Evolutionary conservation across 2,113 vertebrate genomes (phyloP), one percentile per base, ranked within the genome.

Genomic region (Corynorhinus townsendii): DNA sequence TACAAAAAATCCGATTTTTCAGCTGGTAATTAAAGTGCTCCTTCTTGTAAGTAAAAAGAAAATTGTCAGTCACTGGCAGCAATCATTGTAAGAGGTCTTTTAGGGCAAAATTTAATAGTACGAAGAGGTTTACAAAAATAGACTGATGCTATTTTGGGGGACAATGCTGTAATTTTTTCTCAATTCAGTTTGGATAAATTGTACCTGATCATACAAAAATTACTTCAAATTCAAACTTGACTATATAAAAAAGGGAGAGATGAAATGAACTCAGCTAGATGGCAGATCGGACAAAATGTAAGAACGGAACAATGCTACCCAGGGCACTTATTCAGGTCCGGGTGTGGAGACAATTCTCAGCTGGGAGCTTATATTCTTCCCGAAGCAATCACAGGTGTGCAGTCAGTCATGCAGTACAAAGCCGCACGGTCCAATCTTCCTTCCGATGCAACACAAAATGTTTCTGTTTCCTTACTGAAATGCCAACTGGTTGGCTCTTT

Each of bases 171-270:
- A 97, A 93, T 59, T 94, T 97, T 98, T 98, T 97, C 96, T 98
- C 96, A 98, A 98, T 98, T 95, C 91, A 90, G 91, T 98, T 97
- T 98, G 98, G 97, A 98, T 98, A 98, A 98, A 98, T 93, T 98
- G 98, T 98, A 98, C 98, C 98, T 98, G 97, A 98, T 98, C 97
- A 98, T 98, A 98, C 97, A 98, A 98, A 98, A 98, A 98, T 98
- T 98, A 98, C 82, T 97, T 97, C 97, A 98, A 98, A 98, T 98
- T 97, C 97, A 98, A 98, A 98, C 95, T 97, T 98, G 97, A 98
- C 97, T 96, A 97, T 98, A 98, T 98, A 98, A 98, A 98, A 98
- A 98, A 98, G 97, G 97, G 98, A 98, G 97, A 97, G 96, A 98
- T 98, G 97, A 98, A 97, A 91, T 98, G 96, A 97, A 98, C 96